Evolutionary conservation across 35 echinoderm and acorn worm species (phyloP).

Genomic region (Chiridota heheva): DNA sequence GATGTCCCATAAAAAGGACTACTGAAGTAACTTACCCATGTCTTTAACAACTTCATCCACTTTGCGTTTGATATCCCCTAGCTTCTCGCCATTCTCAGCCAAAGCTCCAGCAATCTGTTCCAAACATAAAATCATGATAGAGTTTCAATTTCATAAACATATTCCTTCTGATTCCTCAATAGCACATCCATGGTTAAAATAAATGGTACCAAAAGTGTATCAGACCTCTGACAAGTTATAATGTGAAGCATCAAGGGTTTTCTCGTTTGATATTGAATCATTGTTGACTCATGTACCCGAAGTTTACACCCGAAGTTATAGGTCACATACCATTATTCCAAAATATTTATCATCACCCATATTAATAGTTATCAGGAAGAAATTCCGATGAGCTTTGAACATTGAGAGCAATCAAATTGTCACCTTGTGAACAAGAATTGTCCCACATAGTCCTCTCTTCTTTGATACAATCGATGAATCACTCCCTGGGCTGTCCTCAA

Average conservation of each 20-base stretch:
- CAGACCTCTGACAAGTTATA: too few relatives aligned
- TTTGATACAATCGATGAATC: conserved; percentile 62
- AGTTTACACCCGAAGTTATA: too few relatives aligned
- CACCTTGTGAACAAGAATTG: conserved; percentile 85
- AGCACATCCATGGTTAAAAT: neutral
- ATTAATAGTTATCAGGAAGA: neutral
- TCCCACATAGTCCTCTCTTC: conserved; percentile 82
- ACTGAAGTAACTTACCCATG: conserved; percentile 73
- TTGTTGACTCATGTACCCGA: too few relatives aligned
- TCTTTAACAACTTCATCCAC: conserved; percentile 22
- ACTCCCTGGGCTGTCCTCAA: too few relatives aligned
- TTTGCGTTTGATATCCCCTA: conserved; percentile 54
- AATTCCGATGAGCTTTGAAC: neutral
- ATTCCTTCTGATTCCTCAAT: neutral
- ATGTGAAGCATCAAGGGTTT: too few relatives aligned
- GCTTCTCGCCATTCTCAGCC: conserved; percentile 64
- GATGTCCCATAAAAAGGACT: too few relatives aligned
- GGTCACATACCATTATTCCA: too few relatives aligned
- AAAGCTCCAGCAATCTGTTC: conserved; percentile 69
- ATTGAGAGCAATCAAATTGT: neutral
- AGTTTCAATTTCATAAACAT: neutral
- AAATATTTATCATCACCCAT: too few relatives aligned
- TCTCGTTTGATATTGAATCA: too few relatives aligned
- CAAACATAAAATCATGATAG: neutral
- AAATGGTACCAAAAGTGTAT: too few relatives aligned